Evolutionary conservation across 2,113 vertebrate species (phyloP).

Genomic region (Cyrtonyx montezumae): DNA sequence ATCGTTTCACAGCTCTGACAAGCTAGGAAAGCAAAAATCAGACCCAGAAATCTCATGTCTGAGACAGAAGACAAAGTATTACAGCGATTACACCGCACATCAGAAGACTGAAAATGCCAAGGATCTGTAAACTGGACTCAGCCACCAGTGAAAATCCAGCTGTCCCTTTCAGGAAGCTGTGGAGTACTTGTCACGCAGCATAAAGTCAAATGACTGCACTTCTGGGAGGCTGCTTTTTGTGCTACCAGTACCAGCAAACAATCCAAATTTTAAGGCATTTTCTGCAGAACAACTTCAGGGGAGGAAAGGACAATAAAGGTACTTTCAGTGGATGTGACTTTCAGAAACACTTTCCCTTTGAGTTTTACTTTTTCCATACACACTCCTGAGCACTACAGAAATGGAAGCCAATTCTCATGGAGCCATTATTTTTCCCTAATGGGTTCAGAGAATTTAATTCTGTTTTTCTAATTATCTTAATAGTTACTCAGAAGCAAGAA

Average conservation of each 20-base stretch:
- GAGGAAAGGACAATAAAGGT: conserved; percentile 20
- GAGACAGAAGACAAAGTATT: neutral
- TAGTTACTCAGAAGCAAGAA: neutral
- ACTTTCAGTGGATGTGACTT: neutral
- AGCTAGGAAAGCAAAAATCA: neutral
- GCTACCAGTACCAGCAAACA: neutral
- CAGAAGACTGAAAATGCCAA: neutral
- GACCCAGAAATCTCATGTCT: neutral
- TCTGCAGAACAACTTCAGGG: neutral
- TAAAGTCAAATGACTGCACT: neutral
- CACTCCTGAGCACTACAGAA: neutral
- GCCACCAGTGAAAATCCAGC: neutral
- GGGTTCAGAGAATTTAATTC: neutral
- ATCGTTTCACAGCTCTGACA: neutral
- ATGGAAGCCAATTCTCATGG: conserved; percentile 10
- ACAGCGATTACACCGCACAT: neutral
- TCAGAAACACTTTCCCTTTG: neutral
- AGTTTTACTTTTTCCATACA: neutral
- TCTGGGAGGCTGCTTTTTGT: neutral
- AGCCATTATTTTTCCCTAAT: neutral
- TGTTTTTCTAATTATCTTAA: conserved; percentile 12
- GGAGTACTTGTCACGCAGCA: neutral
- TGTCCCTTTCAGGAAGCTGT: neutral
- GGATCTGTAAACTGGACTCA: neutral
- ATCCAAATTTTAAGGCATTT: neutral